Evolutionary conservation across 2,113 vertebrate species (phyloP).

Genomic region (Rissa tridactyla): DNA sequence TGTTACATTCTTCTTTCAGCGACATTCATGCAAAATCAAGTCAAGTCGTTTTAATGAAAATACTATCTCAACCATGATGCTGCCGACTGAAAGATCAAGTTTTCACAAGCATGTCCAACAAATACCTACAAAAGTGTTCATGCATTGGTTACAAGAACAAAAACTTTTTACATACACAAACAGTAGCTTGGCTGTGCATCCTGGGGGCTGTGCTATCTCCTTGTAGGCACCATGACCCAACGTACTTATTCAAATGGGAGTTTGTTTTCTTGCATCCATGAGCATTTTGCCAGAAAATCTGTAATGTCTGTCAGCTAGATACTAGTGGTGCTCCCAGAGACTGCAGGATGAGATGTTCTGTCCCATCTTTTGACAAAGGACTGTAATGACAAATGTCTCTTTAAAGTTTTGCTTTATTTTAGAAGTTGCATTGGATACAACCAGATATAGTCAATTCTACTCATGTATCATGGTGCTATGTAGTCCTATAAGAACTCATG

Average conservation of each 20-base stretch:
- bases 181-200: not conserved
- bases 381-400: not conserved
- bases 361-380: not conserved
- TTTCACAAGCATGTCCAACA: not conserved
- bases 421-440: not conserved
- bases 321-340: not conserved
- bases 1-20: not conserved
- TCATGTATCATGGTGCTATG: not conserved
- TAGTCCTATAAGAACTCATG: not conserved
- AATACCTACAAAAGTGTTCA: not conserved
- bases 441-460: not conserved
- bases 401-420: not conserved
- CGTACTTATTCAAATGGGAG: rapidly evolving
- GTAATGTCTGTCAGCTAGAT: not conserved
- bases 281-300: not conserved
- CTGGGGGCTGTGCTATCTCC: not conserved
- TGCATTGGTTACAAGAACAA: not conserved
- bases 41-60: not conserved
- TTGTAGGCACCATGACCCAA: not conserved
- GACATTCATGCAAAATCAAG: not conserved
- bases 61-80: not conserved
- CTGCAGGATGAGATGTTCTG: not conserved
- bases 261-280: not conserved
- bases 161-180: not conserved
- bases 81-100: not conserved